phyloP scores from a whole-genome alignment of 1,140 invertebrate species.

The Drosophila takahashii region DNA sequence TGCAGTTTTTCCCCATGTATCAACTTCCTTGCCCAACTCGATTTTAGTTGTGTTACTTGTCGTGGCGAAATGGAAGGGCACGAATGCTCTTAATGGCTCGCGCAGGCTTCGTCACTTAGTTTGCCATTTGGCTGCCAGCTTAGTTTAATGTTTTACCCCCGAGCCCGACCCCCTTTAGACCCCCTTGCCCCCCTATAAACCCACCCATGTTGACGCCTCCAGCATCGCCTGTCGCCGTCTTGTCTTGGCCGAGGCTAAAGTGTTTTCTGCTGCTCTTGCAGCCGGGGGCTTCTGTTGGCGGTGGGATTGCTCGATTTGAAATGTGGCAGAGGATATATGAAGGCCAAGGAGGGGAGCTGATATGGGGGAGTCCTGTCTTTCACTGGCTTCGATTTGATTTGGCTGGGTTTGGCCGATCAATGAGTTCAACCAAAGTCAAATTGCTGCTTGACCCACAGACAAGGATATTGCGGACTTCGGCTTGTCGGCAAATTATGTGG shows the following conservation, averaged over 20 bases:
- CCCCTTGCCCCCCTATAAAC: background rate
- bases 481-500: constrained; percentile 31
- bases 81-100: constrained; percentile 50
- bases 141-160: constrained; percentile 61
- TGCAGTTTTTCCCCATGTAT: constrained; percentile 5
- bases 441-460: constrained; percentile 25
- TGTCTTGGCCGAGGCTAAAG: constrained; percentile 46
- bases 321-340: background rate
- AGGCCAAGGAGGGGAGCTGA: too few relatives aligned
- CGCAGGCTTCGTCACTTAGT: constrained; percentile 57
- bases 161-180: background rate
- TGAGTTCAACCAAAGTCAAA: constrained; percentile 32
- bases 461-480: constrained; percentile 14
- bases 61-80: constrained; percentile 11
- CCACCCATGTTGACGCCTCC: background rate
- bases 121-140: constrained; percentile 72
- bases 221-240: constrained; percentile 17
- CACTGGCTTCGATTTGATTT: constrained; percentile 30
- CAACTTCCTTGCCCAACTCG: constrained; percentile 20
- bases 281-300: background rate
- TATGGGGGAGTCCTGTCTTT: constrained; percentile 7
- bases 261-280: constrained; percentile 62
- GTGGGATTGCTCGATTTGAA: constrained; percentile 5
- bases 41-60: constrained; percentile 12
- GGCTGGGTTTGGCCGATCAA: constrained; percentile 18